These are phyloP conservation scores for Adelphocoris suturalis DNA, from an alignment of 2,888 invertebrate genomes.

Conservation along the genomic window DNA sequence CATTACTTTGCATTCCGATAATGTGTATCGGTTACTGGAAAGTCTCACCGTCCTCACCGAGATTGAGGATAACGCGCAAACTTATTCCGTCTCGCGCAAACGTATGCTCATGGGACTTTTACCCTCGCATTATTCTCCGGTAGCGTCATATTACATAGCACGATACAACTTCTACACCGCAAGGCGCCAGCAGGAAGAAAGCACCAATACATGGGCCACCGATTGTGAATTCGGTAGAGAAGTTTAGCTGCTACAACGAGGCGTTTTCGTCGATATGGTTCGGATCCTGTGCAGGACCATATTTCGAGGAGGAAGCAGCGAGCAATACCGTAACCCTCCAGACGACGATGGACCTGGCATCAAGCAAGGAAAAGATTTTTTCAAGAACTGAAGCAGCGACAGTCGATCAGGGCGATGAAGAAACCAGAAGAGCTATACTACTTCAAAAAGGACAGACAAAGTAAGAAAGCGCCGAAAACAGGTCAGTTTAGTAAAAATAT, in stretches of 20 bases:
- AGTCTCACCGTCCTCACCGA: background rate
- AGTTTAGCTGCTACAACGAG: background rate
- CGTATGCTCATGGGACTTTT: background rate
- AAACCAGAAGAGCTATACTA: no score
- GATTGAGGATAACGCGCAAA: background rate
- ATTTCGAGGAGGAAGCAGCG: constrained; percentile 17
- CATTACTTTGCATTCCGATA: background rate
- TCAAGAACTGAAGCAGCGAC: background rate
- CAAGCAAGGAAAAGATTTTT: no score
- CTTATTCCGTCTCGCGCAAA: no score
- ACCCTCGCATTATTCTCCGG: background rate
- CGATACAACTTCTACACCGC: constrained; percentile 10
- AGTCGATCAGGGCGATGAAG: background rate
- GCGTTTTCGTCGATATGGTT: constrained; percentile 35
- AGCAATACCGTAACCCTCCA: background rate
- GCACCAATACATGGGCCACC: constrained; percentile 13
- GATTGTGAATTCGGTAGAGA: background rate
- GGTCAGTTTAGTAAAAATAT: background rate
- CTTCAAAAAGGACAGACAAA: background rate
- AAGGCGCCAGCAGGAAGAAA: background rate
- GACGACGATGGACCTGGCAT: background rate
- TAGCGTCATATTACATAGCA: constrained; percentile 8
- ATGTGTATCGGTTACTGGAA: background rate
- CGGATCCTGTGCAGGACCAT: background rate
- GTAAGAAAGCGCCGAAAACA: background rate